Evolutionary conservation across 2,888 invertebrate genomes (phyloP).

Genomic region (Euplagia quadripunctaria): DNA sequence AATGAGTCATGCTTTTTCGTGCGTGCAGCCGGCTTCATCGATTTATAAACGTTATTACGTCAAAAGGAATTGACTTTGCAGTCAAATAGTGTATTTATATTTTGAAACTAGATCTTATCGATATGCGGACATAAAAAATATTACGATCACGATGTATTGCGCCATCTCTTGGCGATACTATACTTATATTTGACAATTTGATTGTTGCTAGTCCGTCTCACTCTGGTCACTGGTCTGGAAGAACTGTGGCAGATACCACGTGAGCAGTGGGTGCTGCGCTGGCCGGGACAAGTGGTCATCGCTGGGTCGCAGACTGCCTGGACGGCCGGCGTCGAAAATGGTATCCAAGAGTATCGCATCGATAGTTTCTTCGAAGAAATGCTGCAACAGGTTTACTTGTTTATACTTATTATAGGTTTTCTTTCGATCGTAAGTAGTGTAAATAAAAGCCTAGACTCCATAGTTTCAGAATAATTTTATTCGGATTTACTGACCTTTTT

Average conservation of each 20-base stretch:
- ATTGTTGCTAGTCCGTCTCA: constrained; percentile 73
- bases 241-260: constrained; percentile 77
- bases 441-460: too few relatives aligned
- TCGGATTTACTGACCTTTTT: too few relatives aligned
- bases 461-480: too few relatives aligned
- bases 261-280: constrained; percentile 90
- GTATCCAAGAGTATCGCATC: constrained; percentile 85
- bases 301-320: constrained; percentile 92
- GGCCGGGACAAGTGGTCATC: constrained; percentile 94
- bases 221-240: constrained; percentile 70
- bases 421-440: too few relatives aligned
- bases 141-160: neutral
- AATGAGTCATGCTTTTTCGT: too few relatives aligned
- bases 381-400: constrained; percentile 80
- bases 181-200: neutral
- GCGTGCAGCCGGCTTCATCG: too few relatives aligned
- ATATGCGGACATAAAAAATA: neutral
- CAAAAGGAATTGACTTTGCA: too few relatives aligned
- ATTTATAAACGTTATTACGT: too few relatives aligned
- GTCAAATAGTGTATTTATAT: too few relatives aligned
- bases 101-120: too few relatives aligned
- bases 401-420: neutral
- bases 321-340: constrained; percentile 91
- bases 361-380: constrained; percentile 83
- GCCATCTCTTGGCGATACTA: neutral